Percentiles rank a stretch among this genome's conserved stretches.
Evolutionary conservation across 2,888 invertebrate genomes (phyloP).

Genomic region (Azorinus chamasolen): DNA sequence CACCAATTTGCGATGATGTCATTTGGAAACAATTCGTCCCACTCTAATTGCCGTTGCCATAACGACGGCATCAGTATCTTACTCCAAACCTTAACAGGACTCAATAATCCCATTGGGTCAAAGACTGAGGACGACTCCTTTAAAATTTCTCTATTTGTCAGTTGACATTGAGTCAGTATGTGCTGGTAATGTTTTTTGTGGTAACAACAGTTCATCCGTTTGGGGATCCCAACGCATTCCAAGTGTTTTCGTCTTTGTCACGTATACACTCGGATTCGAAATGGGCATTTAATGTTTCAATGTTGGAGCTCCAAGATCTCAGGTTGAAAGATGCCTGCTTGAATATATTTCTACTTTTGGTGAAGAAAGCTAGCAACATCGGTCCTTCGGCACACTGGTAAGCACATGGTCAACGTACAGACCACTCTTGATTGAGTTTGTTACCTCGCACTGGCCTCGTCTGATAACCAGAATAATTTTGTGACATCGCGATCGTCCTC

Average conservation of each 20-base stretch:
- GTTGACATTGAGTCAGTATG: neutral
- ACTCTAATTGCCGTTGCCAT: slow-evolving; percentile 4
- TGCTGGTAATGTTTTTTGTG: neutral
- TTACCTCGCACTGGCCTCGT: slow-evolving; percentile 9
- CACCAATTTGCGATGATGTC: neutral
- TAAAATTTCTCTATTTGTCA: neutral
- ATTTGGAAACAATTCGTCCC: slow-evolving; percentile 2
- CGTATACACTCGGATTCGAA: slow-evolving; percentile 19
- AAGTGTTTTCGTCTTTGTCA: slow-evolving; percentile 36
- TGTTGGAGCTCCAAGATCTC: slow-evolving; percentile 45
- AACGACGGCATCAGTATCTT: slow-evolving; percentile 4
- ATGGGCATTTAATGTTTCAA: neutral
- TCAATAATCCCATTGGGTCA: slow-evolving; percentile 9
- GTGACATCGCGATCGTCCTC: slow-evolving; percentile 50
- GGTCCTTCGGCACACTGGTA: slow-evolving; percentile 28
- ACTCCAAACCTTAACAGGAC: slow-evolving; percentile 1
- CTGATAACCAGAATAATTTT: slow-evolving; percentile 53
- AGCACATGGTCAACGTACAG: slow-evolving; percentile 55
- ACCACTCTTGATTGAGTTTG: slow-evolving; percentile 1
- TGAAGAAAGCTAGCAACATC: slow-evolving; percentile 17
- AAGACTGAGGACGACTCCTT: neutral
- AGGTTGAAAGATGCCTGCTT: slow-evolving; percentile 37
- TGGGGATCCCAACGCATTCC: slow-evolving; percentile 45
- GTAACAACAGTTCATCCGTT: slow-evolving; percentile 12
- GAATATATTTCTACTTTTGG: slow-evolving; percentile 13